Conservation (phyloP, 1,140 invertebrate genomes). For the Ptiloglossa arizonensis region DNA sequence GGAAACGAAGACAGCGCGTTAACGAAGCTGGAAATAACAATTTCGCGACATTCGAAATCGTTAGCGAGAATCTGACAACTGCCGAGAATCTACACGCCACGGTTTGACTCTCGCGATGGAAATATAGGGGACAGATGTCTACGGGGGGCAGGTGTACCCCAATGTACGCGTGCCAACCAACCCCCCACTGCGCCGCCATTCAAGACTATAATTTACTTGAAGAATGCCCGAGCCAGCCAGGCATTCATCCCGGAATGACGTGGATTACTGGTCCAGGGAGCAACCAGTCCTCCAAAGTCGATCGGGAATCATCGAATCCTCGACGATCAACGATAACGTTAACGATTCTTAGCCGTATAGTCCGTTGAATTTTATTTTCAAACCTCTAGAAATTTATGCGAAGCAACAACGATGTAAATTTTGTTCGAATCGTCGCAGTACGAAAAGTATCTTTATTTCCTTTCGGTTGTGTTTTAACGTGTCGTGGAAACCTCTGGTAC, state of each 20-base stretch:
- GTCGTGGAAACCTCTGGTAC: no score
- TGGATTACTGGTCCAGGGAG: conserved; percentile 62
- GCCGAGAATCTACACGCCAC: conserved; percentile 43
- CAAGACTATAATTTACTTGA: conserved; percentile 83
- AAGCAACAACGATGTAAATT: no score
- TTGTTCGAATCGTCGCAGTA: no score
- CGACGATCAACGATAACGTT: conserved; percentile 25
- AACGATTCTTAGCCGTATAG: not conserved
- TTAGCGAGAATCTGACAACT: conserved; percentile 53
- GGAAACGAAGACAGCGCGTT: not conserved
- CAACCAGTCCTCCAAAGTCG: conserved; percentile 51
- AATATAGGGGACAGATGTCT: conserved; percentile 79
- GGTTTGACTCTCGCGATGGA: conserved; percentile 76
- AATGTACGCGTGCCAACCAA: conserved; percentile 80
- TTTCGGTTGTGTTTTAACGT: no score
- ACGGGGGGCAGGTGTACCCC: conserved; percentile 79
- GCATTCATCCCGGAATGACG: conserved; percentile 71
- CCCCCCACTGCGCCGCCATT: conserved; percentile 80
- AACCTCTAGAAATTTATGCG: not conserved
- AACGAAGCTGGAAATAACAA: not conserved
- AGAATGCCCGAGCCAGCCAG: conserved; percentile 76
- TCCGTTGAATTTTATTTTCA: not conserved
- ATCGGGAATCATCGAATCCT: conserved; percentile 51
- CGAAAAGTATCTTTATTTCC: no score
- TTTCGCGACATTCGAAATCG: conserved; percentile 25